These are phyloP conservation scores for Lycaena phlaeas DNA, from an alignment of 2,888 invertebrate species.

Conservation along the genomic window DNA sequence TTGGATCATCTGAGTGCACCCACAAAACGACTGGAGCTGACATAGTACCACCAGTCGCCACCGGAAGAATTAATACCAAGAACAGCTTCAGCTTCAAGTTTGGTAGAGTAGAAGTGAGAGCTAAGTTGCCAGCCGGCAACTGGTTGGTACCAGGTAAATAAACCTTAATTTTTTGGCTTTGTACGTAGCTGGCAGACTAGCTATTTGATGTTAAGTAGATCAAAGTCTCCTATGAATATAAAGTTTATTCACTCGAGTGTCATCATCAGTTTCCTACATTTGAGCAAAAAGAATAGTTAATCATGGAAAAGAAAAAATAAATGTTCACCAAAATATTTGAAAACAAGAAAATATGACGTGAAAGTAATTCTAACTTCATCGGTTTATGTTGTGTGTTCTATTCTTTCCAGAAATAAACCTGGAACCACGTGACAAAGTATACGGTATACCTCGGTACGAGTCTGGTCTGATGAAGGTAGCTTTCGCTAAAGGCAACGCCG, in stretches of 20 bases:
- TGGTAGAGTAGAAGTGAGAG: conserved; percentile 79
- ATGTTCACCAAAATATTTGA: no score
- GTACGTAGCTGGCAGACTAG: no score
- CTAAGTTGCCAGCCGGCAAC: conserved; percentile 81
- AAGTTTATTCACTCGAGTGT: no score
- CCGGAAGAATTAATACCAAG: conserved; percentile 77
- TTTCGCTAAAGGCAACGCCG: conserved; percentile 77
- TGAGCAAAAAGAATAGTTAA: no score
- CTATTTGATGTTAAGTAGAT: no score
- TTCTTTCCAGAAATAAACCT: conserved; percentile 75
- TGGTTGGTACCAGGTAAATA: conserved; percentile 87
- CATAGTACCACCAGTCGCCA: conserved; percentile 80
- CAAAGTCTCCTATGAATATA: no score
- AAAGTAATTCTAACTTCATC: no score
- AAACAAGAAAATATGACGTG: no score
- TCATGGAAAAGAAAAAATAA: no score
- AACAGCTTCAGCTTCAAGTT: conserved; percentile 78
- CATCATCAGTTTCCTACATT: no score
- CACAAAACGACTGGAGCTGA: conserved; percentile 58
- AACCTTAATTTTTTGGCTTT: no score
- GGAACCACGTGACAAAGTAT: conserved; percentile 76
- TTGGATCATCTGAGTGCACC: conserved; percentile 56
- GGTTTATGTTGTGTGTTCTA: no score
- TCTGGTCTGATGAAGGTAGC: conserved; percentile 85
- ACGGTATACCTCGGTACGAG: conserved; percentile 73